These are phyloP conservation scores for Xiphias gladius DNA, from an alignment of 2,113 vertebrate species.

Conservation along the genomic window DNA sequence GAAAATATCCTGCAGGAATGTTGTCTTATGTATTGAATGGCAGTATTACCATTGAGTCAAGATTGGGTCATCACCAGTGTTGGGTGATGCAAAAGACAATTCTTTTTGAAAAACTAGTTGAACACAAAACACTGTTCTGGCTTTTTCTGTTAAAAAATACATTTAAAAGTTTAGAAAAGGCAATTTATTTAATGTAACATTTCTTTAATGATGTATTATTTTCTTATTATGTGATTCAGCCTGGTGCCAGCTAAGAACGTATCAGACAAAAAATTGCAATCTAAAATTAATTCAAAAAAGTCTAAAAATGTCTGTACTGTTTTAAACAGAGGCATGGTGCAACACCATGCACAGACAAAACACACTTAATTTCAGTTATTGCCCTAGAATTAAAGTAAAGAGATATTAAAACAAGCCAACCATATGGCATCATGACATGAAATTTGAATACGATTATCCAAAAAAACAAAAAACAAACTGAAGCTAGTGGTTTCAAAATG, in stretches of 20 bases:
- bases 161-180: background rate
- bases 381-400: no score
- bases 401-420: no score
- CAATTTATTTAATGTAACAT: background rate
- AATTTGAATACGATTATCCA: background rate
- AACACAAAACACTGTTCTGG: no score
- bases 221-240: background rate
- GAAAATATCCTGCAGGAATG: no score
- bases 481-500: background rate
- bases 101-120: background rate
- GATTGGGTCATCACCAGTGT: background rate
- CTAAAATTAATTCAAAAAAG: no score
- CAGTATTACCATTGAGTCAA: background rate
- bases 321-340: no score
- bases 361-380: background rate
- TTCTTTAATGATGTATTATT: background rate
- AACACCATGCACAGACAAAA: no score
- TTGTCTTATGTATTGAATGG: background rate
- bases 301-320: no score
- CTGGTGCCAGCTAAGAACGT: no score
- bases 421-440: background rate
- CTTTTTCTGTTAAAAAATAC: no score
- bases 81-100: background rate
- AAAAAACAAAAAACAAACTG: background rate
- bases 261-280: background rate